phyloP scores from a whole-genome alignment of 2,113 vertebrate species.

The Osmerus mordax region DNA sequence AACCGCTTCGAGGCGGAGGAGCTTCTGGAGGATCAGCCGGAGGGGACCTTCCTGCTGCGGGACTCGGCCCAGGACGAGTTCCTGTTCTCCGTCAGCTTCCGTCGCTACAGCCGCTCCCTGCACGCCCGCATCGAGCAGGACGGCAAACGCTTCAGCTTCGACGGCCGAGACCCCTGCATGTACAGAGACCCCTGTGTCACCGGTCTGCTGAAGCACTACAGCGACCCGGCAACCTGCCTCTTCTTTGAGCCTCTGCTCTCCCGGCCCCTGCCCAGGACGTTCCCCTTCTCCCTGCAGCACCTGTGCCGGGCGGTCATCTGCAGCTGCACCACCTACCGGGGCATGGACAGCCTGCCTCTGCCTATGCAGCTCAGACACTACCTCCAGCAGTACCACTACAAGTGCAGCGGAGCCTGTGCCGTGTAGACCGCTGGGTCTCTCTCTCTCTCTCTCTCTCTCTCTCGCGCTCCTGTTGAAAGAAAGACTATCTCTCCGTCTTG shows the following conservation, averaged over 20 bases:
- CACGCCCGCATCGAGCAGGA: slow-evolving; percentile 96
- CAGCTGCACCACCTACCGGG: slow-evolving; percentile 86
- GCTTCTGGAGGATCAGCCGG: slow-evolving; percentile 91
- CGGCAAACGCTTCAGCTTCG: slow-evolving; percentile 95
- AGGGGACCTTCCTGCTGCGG: slow-evolving; percentile 90
- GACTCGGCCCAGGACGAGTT: slow-evolving; percentile 96
- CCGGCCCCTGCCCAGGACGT: slow-evolving; percentile 85
- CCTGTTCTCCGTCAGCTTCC: slow-evolving; percentile 95
- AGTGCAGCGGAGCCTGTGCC: slow-evolving; percentile 68
- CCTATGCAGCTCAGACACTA: slow-evolving; percentile 88
- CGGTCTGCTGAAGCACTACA: slow-evolving; percentile 90
- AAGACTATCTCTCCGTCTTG: neutral
- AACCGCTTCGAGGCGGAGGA: slow-evolving; percentile 94
- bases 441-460: neutral
- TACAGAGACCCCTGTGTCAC: slow-evolving; percentile 92
- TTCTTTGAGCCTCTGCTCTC: slow-evolving; percentile 96
- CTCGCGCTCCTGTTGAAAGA: neutral
- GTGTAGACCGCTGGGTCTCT: slow-evolving; percentile 27
- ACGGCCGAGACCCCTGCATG: slow-evolving; percentile 93
- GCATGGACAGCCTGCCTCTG: slow-evolving; percentile 81
- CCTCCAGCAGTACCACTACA: slow-evolving; percentile 92
- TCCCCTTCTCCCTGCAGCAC: slow-evolving; percentile 91
- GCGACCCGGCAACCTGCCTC: slow-evolving; percentile 91
- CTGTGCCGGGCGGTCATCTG: slow-evolving; percentile 91
- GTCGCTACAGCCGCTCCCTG: slow-evolving; percentile 94